Percentiles rank a stretch among this genome's conserved stretches.
Evolutionary conservation across 2,888 invertebrate genomes (phyloP).

Genomic region (Apomyelois bistriatella): DNA sequence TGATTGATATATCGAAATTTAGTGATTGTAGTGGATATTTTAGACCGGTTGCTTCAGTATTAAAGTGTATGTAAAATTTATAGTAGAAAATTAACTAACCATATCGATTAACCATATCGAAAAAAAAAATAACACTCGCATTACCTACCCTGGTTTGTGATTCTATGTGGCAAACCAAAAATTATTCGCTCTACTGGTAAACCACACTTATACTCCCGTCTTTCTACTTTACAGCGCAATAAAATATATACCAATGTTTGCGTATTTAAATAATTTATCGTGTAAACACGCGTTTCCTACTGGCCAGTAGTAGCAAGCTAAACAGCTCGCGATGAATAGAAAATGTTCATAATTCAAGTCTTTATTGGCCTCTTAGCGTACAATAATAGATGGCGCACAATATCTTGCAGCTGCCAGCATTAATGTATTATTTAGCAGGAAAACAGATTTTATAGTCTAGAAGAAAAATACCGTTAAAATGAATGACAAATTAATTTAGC

Average conservation of each 20-base stretch:
- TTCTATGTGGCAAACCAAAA: constrained; percentile 18
- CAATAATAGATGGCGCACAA: not conserved
- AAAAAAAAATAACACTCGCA: too few species aligned
- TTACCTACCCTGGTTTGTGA: not conserved
- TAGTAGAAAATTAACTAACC: too few species aligned
- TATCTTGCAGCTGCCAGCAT: constrained; percentile 3
- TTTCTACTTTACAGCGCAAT: constrained; percentile 62
- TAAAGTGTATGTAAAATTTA: too few species aligned
- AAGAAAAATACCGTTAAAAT: not conserved
- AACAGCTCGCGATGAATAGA: constrained; percentile 1
- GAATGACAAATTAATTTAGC: not conserved
- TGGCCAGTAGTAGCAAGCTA: not conserved
- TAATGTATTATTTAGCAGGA: constrained; percentile 1
- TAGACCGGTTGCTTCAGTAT: too few species aligned
- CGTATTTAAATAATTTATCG: constrained; percentile 67
- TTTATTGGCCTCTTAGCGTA: constrained; percentile 6
- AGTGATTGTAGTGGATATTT: too few species aligned
- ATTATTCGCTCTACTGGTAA: constrained; percentile 12
- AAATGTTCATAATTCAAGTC: constrained; percentile 11
- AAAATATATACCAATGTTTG: constrained; percentile 71
- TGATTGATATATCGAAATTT: too few species aligned
- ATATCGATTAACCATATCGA: too few species aligned
- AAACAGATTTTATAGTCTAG: not conserved
- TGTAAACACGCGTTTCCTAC: constrained; percentile 45
- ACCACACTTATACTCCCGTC: constrained; percentile 39